Evolutionary conservation across 2,113 vertebrate species (phyloP).

Genomic region (Mobula birostris): DNA sequence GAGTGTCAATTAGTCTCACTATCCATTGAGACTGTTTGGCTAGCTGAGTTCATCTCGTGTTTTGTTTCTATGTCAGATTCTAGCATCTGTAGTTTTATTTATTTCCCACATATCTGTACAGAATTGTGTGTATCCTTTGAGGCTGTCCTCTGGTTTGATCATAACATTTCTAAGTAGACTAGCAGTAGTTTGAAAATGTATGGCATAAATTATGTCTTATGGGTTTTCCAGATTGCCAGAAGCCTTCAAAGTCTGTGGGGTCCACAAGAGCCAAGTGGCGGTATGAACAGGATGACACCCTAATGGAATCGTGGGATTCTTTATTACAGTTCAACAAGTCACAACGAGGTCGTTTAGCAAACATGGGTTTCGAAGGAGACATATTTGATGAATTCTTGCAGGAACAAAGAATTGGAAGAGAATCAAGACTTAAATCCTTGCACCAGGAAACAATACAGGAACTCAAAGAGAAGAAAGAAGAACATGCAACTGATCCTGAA

Average conservation of each 20-base stretch:
- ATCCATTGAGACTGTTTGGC: neutral
- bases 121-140: no score
- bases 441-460: constrained; percentile 47
- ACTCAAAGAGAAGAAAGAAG: constrained; percentile 46
- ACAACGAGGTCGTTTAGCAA: constrained; percentile 83
- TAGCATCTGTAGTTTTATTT: no score
- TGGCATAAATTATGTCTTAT: neutral
- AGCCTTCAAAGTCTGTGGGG: neutral
- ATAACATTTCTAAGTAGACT: neutral
- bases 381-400: constrained; percentile 88
- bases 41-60: no score
- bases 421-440: constrained; percentile 41
- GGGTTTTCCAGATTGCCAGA: constrained; percentile 43
- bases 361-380: constrained; percentile 75
- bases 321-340: constrained; percentile 80
- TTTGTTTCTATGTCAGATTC: no score
- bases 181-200: neutral
- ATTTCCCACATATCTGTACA: no score
- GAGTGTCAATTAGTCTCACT: neutral
- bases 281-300: constrained; percentile 67
- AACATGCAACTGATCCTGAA: constrained; percentile 34
- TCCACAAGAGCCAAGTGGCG: constrained; percentile 48
- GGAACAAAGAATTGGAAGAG: constrained; percentile 58
- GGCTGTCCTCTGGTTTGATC: neutral
- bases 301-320: constrained; percentile 84